phyloP scores from a whole-genome alignment of 2,797 vertebrate genomes.

The Hemibagrus guttatus region DNA sequence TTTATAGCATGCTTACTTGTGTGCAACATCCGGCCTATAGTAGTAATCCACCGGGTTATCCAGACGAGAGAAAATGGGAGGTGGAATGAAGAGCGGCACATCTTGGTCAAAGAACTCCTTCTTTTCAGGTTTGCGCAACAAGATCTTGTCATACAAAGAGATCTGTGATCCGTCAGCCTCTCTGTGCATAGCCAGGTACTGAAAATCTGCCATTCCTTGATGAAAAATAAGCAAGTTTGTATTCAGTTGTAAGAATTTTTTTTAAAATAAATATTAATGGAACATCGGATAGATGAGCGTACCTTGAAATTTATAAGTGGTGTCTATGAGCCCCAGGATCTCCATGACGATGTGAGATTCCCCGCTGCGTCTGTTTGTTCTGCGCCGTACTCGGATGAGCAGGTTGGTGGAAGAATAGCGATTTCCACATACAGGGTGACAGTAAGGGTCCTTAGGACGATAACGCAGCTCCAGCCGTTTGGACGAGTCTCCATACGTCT shows the following conservation, averaged over 20 bases:
- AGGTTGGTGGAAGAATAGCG: constrained; percentile 88
- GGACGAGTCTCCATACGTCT: constrained; percentile 85
- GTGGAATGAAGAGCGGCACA: constrained; percentile 87
- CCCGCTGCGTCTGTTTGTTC: constrained; percentile 66
- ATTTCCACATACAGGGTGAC: constrained; percentile 89
- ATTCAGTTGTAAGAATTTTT: background rate
- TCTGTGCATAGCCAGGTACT: constrained; percentile 86
- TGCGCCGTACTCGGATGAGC: constrained; percentile 81
- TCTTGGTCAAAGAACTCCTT: constrained; percentile 86
- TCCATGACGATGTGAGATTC: constrained; percentile 80
- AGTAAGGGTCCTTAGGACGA: constrained; percentile 91
- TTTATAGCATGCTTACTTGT: constrained; percentile 68
- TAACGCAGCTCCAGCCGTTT: constrained; percentile 90
- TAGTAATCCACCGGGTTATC: constrained; percentile 89
- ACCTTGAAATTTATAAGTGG: constrained; percentile 97
- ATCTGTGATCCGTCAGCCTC: constrained; percentile 67
- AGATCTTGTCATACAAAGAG: constrained; percentile 89
- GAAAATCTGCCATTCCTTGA: constrained; percentile 94
- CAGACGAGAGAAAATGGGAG: constrained; percentile 92
- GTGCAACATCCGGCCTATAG: constrained; percentile 85
- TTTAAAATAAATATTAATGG: too few relatives aligned
- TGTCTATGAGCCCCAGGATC: constrained; percentile 83
- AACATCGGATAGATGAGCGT: too few relatives aligned
- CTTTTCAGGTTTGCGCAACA: constrained; percentile 85
- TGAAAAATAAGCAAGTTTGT: background rate